phyloP scores from a whole-genome alignment of 2,113 vertebrate genomes.

The Tautogolabrus adspersus region DNA sequence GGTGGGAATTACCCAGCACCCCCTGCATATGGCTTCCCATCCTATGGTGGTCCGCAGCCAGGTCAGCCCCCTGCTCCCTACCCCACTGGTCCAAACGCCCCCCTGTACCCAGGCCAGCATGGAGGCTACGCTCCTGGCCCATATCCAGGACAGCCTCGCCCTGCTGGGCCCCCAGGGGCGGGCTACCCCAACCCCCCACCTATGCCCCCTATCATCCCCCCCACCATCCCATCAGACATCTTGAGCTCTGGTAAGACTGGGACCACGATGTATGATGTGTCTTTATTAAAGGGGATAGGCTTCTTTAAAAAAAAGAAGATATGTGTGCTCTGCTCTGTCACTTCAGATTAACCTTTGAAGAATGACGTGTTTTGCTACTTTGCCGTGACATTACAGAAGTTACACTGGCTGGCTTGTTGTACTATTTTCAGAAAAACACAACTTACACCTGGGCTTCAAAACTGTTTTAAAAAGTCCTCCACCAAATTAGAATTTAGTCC shows the following conservation, averaged over 20 bases:
- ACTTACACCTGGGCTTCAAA: too few species aligned
- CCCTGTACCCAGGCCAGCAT: constrained; percentile 73
- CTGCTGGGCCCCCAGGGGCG: constrained; percentile 52
- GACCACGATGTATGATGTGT: neutral
- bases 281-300: too few species aligned
- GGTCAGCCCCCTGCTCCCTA: constrained; percentile 75
- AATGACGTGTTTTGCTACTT: too few species aligned
- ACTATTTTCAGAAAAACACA: too few species aligned
- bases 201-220: constrained; percentile 80
- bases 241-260: constrained; percentile 85
- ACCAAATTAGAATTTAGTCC: too few species aligned
- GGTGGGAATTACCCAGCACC: constrained; percentile 78
- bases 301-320: too few species aligned
- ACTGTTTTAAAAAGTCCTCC: too few species aligned
- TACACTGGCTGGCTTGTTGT: too few species aligned
- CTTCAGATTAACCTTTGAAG: too few species aligned
- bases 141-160: constrained; percentile 78
- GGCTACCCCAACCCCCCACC: constrained; percentile 71
- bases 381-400: too few species aligned
- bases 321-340: too few species aligned
- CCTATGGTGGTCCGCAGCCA: constrained; percentile 74
- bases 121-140: constrained; percentile 64
- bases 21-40: constrained; percentile 77
- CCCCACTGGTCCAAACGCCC: constrained; percentile 70
- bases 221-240: constrained; percentile 79